Evolutionary conservation across 1,140 invertebrate genomes (phyloP).

Genomic region (Procambarus clarkii): DNA sequence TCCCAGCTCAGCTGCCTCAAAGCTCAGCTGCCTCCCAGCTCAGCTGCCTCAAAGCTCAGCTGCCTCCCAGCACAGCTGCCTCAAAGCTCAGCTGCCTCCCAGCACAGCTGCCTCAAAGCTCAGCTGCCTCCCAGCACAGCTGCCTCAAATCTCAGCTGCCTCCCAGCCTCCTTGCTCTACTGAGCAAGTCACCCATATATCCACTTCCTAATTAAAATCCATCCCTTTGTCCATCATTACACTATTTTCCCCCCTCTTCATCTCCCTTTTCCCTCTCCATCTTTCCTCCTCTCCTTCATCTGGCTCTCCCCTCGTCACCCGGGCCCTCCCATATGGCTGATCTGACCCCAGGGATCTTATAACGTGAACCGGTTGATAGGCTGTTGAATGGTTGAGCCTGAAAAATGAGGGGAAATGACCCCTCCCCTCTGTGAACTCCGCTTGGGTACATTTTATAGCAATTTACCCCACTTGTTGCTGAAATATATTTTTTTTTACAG

Average conservation of each 20-base stretch:
- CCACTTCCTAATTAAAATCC: too few relatives aligned
- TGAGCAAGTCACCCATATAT: too few relatives aligned
- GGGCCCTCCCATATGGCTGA: constrained; percentile 23
- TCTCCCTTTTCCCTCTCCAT: background rate
- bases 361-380: constrained; percentile 28
- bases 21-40: background rate
- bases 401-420: constrained; percentile 32
- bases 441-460: constrained; percentile 14
- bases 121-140: too few relatives aligned
- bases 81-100: background rate
- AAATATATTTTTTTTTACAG: background rate
- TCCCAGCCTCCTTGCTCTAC: too few relatives aligned
- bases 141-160: too few relatives aligned
- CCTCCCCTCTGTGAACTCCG: constrained; percentile 26
- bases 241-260: background rate
- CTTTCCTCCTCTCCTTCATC: background rate
- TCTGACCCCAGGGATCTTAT: constrained; percentile 30
- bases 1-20: background rate
- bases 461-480: constrained; percentile 19
- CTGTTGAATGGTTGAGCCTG: constrained; percentile 26
- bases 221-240: background rate
- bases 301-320: background rate
- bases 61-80: background rate
- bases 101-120: too few relatives aligned
- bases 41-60: background rate